Percentiles rank a stretch among this genome's conserved stretches.
Evolutionary conservation across 2,113 vertebrate species (phyloP).

Genomic region (Oryzias javanicus): DNA sequence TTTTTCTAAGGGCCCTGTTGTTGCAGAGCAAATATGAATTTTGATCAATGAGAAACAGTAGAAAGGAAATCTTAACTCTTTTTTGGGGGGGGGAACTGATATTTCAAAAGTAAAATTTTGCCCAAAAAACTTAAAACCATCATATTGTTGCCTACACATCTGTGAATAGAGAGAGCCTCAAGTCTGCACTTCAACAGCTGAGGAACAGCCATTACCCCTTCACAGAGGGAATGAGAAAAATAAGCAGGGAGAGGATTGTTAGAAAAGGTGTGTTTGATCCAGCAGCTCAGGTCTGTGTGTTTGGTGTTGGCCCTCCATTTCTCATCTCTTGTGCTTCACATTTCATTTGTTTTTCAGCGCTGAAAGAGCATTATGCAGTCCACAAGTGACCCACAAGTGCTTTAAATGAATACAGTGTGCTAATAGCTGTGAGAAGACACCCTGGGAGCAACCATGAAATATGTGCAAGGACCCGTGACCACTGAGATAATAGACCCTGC

Average conservation of each 20-base stretch:
- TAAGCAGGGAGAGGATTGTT: background rate
- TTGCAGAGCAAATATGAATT: too few species aligned
- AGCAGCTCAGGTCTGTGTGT: constrained; percentile 16
- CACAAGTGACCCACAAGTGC: constrained; percentile 57
- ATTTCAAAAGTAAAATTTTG: too few species aligned
- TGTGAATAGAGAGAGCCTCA: background rate
- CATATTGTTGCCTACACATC: background rate
- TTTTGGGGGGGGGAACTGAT: too few species aligned
- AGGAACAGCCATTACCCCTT: background rate
- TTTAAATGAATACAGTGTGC: constrained; percentile 60
- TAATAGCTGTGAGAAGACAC: constrained; percentile 69
- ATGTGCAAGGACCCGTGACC: constrained; percentile 78
- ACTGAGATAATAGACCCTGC: constrained; percentile 64
- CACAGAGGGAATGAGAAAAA: constrained; percentile 5
- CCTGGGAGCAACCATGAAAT: constrained; percentile 72
- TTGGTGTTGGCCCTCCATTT: constrained; percentile 13
- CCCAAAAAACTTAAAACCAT: too few species aligned
- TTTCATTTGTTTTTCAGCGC: constrained; percentile 29
- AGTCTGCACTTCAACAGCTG: background rate
- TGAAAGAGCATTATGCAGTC: constrained; percentile 31
- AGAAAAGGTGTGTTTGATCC: background rate
- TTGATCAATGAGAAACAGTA: too few species aligned
- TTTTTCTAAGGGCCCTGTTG: too few species aligned
- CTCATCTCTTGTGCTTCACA: constrained; percentile 32
- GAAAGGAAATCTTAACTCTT: too few species aligned